Conservation (phyloP, 2,113 vertebrate species). For the Erythrocercus mccallii region DNA sequence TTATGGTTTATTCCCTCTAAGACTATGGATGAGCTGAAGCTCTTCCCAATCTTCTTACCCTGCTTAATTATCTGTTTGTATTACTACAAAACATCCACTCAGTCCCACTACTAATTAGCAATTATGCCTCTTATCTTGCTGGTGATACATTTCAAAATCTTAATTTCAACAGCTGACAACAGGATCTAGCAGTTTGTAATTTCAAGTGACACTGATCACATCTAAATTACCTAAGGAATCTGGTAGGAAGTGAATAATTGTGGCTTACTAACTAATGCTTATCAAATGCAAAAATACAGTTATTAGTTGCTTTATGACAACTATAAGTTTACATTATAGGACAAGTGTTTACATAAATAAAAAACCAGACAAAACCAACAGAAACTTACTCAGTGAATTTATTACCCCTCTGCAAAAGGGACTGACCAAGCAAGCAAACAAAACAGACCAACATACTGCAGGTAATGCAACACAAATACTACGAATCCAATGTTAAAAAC, state of each 20-base stretch:
- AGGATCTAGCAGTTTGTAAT: neutral
- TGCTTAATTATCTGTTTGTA: slow-evolving; percentile 48
- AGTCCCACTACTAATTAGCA: slow-evolving; percentile 10
- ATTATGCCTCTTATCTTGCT: slow-evolving; percentile 10
- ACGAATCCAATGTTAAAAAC: neutral
- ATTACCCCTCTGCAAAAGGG: neutral
- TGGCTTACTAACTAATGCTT: neutral
- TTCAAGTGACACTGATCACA: slow-evolving; percentile 1
- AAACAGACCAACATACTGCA: neutral
- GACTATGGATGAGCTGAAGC: slow-evolving; percentile 20
- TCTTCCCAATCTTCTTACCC: slow-evolving; percentile 25
- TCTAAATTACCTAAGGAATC: neutral
- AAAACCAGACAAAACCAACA: neutral
- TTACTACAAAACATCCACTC: slow-evolving; percentile 5
- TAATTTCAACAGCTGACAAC: neutral
- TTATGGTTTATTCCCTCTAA: slow-evolving; percentile 10
- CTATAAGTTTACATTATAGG: neutral
- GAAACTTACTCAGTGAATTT: neutral
- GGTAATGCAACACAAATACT: neutral
- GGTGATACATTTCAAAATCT: neutral
- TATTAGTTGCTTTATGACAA: neutral
- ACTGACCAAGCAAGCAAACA: neutral
- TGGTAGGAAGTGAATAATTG: neutral
- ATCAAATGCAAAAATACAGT: neutral
- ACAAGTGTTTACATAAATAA: neutral